Base-by-base conservation (phyloP, 2,113 vertebrate species). In the Pygoscelis adeliae region DNA sequence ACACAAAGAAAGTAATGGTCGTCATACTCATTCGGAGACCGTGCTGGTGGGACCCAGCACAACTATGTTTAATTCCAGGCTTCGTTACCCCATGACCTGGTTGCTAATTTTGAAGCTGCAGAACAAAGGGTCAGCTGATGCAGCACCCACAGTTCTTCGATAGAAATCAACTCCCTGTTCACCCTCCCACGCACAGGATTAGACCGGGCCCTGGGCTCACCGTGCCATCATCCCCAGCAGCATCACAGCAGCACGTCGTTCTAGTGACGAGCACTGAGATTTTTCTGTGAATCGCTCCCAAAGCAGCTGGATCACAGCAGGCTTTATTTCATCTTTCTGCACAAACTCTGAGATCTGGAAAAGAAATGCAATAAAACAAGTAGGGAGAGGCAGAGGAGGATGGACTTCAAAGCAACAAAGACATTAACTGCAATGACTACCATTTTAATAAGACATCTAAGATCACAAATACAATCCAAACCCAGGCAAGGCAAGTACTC, bases 181-280 rank as follows among this genome's bases (percentile, higher is more conserved):
- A 40, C 49, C 82, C 70, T 52, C 50, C 32, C 50, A 18, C 19
- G 46, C 63, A 3, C 1, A 50, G 42, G 40, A 65, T 27, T 9
- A 2, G 29, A 65, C 8, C 3, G 5, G 83, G n/a, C 71, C 55
- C 79, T 72, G 18, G 79, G 66, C 98, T 98, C 93, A 99, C 99
- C 98, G 98, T 95, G 99, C 98, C 93, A 99, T 99, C 99, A 99
- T 99, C 34, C 99, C 99, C 76, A 99, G 98, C 88, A 99, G 97
- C 72, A 99, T 98, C 66, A 99, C 98, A 2, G 99, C 99, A 42
- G 99, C 99, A 29, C 98, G 98, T 58, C 98, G 98, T 71, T 99
- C 98, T 13, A 99, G 84, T 6, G 74, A 42, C 0, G 98, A 98
- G n/a, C 98, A 98, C 23, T 98, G 98, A 13, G 95, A 98, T 97